These are phyloP conservation scores for Archocentrus centrarchus DNA, from an alignment of 2,113 vertebrate genomes.

Conservation along the genomic window DNA sequence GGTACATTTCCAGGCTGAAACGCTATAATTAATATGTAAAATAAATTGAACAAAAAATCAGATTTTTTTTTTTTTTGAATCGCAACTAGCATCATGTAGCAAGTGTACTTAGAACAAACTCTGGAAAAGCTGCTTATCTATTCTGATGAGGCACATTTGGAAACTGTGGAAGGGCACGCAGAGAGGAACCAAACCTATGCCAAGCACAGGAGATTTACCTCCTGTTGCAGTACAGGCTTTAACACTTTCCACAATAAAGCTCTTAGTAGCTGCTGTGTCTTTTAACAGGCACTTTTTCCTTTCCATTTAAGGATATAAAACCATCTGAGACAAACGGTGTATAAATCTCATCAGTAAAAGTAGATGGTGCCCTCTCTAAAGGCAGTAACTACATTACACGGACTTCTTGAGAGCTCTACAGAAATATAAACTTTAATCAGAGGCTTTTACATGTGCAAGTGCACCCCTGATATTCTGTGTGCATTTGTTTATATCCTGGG, in stretches of 20 bases:
- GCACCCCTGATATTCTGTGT: background rate
- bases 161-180: background rate
- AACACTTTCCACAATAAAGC: too few relatives aligned
- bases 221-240: background rate
- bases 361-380: background rate
- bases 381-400: too few relatives aligned
- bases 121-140: background rate
- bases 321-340: background rate
- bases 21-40: background rate
- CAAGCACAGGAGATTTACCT: background rate
- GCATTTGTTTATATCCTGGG: background rate
- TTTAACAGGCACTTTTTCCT: background rate
- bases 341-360: background rate
- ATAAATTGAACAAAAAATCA: background rate
- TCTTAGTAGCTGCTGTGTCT: background rate
- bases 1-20: background rate
- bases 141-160: background rate
- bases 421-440: background rate
- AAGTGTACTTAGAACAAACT: background rate
- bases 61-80: background rate
- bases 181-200: background rate
- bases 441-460: background rate
- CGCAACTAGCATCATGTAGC: too few relatives aligned
- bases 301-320: background rate
- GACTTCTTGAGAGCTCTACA: background rate